Conservation (phyloP, 2,797 vertebrate genomes). For the Anisognathus igniventris region DNA sequence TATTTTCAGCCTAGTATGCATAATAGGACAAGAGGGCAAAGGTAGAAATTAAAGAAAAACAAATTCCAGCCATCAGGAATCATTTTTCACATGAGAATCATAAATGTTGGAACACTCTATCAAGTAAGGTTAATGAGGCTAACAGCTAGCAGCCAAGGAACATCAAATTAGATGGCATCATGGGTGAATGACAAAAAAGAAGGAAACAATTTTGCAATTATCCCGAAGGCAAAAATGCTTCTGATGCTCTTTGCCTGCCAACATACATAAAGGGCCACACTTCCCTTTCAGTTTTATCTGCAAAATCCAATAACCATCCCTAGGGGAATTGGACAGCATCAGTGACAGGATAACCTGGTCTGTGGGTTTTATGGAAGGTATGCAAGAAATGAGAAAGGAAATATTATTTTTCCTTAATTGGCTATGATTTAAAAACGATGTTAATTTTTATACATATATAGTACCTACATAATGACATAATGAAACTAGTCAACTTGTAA, state of each 20-base stretch:
- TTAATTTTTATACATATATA: not conserved
- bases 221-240: conserved; percentile 7
- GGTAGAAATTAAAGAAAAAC: conserved; percentile 65
- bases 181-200: conserved; percentile 26
- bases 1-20: conserved; percentile 33
- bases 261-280: not conserved
- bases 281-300: not conserved
- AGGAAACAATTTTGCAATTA: conserved; percentile 25
- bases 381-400: not conserved
- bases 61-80: conserved; percentile 53
- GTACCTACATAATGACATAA: not conserved
- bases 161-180: conserved; percentile 55
- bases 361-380: not conserved
- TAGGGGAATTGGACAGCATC: not conserved
- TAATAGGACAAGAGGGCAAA: conserved; percentile 59
- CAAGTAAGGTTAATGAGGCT: conserved; percentile 60
- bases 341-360: not conserved
- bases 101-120: conserved; percentile 41
- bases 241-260: not conserved
- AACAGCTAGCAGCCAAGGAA: conserved; percentile 44
- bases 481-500: not conserved
- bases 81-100: conserved; percentile 63
- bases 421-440: not conserved
- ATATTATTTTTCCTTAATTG: not conserved
- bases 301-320: not conserved